Evolutionary conservation across 2,797 vertebrate genomes (phyloP), one percentile per base, ranked within the genome.

Genomic region (Phyllotis vaccarum): DNA sequence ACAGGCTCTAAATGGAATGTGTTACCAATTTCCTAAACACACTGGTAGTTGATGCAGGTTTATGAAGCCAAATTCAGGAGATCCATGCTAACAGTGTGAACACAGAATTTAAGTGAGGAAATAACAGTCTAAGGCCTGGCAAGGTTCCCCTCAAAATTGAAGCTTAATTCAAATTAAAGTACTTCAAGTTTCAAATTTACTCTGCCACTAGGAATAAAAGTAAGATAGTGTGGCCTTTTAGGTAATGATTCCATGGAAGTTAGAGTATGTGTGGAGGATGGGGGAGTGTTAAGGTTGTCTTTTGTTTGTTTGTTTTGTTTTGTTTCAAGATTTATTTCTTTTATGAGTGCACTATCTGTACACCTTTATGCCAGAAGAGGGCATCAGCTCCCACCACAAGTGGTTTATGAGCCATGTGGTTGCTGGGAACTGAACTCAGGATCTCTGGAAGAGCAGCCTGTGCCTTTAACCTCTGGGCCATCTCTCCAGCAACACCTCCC

Each of bases 41-140:
- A 19, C 62, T 34, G 64, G 27, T 83, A 34, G 52, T 27, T 12
- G 76, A 60, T 46, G 17, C 22, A 79, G 40, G 34, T 72, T 52
- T 78, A 10, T 21, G 29, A 70, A 40, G 22, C 37, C 3, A 52
- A 52, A n/a, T 83, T 87, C 78, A 1, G 21, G 62, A 40, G 16
- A 83, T 31, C 24, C n/a, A 22, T 66, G 78, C 78, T 68, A 68
- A 87, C 31, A 49, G 82, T 52, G 19, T n/a, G 46, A 85, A 66
- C 29, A 82, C 62, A 87, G 89, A 96, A 83, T 58, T 60, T 52
- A 56, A 93, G 79, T 82, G 64, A 87, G 37, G 83, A 75, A 88
- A 66, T 90, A 64, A 64, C 72, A 60, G 37, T 54, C 54, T 54
- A 80, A 87, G n/a, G 31, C 10, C 8, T 46, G 58, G 49, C 21